Evolutionary conservation across 2,113 vertebrate species (phyloP), one percentile per base, ranked within the genome.

Genomic region (Psephotus haematonotus): DNA sequence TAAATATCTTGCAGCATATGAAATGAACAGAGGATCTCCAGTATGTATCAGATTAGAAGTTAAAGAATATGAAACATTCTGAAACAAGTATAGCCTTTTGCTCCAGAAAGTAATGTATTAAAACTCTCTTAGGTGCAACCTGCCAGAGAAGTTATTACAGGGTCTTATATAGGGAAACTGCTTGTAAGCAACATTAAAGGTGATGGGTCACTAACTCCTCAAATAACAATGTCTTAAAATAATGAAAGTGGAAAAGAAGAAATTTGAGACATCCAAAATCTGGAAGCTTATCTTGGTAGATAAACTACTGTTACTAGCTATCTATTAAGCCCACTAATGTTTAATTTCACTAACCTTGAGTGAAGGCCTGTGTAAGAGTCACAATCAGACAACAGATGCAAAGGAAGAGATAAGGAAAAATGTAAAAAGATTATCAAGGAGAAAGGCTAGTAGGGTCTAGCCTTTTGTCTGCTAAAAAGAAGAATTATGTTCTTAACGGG

Each of bases 291-390:
- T 97, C 97, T 96, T 92, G 46, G 52, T 91, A 96, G 92, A 97
- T 97, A 97, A 84, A 28, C 96, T 95, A 89, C 96, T 91, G 95
- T 97, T 97, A 96, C 92, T 86, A 97, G 84, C 82, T 96, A 90
- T 88, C 89, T 97, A 96, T 85, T 97, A 94, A 98, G 91, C 78
- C 78, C 90, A 93, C 85, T 97, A 97, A 97, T 89, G 91, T 97
- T 98, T 98, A 97, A 97, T 98, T 97, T 97, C 96, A 96, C 93
- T 97, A 97, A 98, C 97, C 97, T 98, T 98, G 97, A 95, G 92
- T 95, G 95, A 97, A 97, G 95, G 86, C 93, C 88, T 96, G 53
- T 97, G 94, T 97, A 97, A 97, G 93, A 97, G 93, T 93, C 71
- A 84, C 83, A 97, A 95, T 97, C 96, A 96, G 96, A 97, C 96